Conservation (phyloP, 2,888 invertebrate species). For the Drosophila leonis region DNA sequence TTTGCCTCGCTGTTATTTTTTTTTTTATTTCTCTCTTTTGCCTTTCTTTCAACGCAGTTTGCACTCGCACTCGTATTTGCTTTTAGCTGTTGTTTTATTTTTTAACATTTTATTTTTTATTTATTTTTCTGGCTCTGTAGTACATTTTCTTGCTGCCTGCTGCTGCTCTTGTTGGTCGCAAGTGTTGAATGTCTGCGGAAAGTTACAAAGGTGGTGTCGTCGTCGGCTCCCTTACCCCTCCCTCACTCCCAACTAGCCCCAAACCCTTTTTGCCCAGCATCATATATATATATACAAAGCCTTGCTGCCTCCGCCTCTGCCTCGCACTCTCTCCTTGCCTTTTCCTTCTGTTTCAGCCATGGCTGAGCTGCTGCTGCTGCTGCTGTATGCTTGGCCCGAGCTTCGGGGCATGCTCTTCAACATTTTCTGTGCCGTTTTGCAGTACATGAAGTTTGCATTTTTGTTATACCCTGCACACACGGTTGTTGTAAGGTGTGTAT, state of each 20-base stretch:
- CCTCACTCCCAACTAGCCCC: not conserved
- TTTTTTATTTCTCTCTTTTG: slow-evolving; percentile 22
- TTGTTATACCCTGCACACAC: slow-evolving; percentile 44
- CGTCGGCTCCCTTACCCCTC: slow-evolving; percentile 15
- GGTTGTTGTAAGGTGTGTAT: not conserved
- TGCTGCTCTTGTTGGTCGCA: slow-evolving; percentile 59
- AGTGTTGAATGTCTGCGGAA: slow-evolving; percentile 75
- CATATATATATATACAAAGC: slow-evolving; percentile 7
- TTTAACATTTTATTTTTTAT: slow-evolving; percentile 31
- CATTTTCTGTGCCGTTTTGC: slow-evolving; percentile 69
- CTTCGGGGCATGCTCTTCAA: slow-evolving; percentile 62
- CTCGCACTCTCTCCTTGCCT: not conserved
- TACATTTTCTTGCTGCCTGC: slow-evolving; percentile 55
- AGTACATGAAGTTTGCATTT: slow-evolving; percentile 71
- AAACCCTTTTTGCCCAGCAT: slow-evolving; percentile 4
- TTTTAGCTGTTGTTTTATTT: slow-evolving; percentile 36
- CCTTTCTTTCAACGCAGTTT: slow-evolving; percentile 52
- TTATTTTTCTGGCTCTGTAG: slow-evolving; percentile 43
- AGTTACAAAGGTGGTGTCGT: slow-evolving; percentile 71
- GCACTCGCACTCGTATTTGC: slow-evolving; percentile 53
- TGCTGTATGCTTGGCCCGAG: slow-evolving; percentile 32
- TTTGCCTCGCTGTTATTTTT: slow-evolving; percentile 46
- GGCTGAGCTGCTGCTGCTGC: slow-evolving; percentile 19
- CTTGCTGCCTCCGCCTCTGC: slow-evolving; percentile 2
- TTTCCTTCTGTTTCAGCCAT: slow-evolving; percentile 29